phyloP scores from a whole-genome alignment of 1,140 invertebrate genomes.

The Agraylea sexmaculata region DNA sequence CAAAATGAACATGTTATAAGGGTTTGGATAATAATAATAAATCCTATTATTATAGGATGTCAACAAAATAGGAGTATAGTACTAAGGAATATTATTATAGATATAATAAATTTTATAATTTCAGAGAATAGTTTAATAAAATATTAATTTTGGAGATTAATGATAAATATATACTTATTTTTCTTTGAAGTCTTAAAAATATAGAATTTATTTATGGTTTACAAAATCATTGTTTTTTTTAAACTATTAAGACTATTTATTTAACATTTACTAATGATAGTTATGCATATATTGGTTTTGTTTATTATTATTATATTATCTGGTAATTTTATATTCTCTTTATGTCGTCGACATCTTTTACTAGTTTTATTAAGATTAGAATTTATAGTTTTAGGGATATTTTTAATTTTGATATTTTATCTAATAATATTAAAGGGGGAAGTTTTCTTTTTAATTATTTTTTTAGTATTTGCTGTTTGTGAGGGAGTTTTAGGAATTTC shows the following conservation, averaged over 20 bases:
- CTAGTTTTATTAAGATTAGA: constrained; percentile 40
- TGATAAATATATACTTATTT: constrained; percentile 38
- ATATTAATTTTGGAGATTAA: constrained; percentile 50
- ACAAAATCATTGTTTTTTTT: constrained; percentile 48
- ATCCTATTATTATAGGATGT: constrained; percentile 38
- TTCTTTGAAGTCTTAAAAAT: constrained; percentile 43
- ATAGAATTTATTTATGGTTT: constrained; percentile 40
- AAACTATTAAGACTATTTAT: constrained; percentile 45
- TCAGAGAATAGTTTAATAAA: constrained; percentile 43
- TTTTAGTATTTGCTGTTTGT: constrained; percentile 46
- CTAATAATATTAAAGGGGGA: constrained; percentile 34
- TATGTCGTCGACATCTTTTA: constrained; percentile 40
- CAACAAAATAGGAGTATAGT: constrained; percentile 33
- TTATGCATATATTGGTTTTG: constrained; percentile 25
- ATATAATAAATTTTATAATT: constrained; percentile 29
- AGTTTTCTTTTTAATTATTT: constrained; percentile 44
- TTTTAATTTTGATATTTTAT: constrained; percentile 38
- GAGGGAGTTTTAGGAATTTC: constrained; percentile 44
- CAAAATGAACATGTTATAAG: constrained; percentile 29
- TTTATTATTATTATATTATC: constrained; percentile 32
- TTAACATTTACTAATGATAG: constrained; percentile 22
- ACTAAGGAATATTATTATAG: constrained; percentile 26
- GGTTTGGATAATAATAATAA: constrained; percentile 38
- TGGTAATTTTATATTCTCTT: constrained; percentile 35
- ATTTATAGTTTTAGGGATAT: constrained; percentile 42